phyloP scores from a whole-genome alignment of 2,888 invertebrate species.

The Cephus pulcher region DNA sequence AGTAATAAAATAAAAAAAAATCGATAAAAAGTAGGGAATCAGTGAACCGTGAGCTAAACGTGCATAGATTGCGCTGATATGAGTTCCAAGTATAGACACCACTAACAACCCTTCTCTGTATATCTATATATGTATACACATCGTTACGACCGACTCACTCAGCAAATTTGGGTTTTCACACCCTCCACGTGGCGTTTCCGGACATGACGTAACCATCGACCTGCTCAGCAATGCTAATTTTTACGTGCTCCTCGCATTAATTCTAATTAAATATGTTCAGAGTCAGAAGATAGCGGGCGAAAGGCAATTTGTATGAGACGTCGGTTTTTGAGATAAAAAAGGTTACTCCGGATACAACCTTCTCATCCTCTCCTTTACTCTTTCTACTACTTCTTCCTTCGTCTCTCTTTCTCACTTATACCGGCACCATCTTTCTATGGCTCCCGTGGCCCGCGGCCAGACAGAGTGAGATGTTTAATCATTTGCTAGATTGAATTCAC shows the following conservation, averaged over 20 bases:
- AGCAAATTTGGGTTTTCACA: slow-evolving; percentile 43
- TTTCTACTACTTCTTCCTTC: background rate
- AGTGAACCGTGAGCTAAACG: slow-evolving; percentile 3
- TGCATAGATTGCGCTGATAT: slow-evolving; percentile 36
- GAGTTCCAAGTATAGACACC: slow-evolving; percentile 35
- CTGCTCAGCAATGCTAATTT: slow-evolving; percentile 45
- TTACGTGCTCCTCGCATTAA: slow-evolving; percentile 48
- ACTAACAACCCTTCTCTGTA: background rate
- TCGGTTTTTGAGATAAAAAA: slow-evolving; percentile 44
- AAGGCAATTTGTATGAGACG: slow-evolving; percentile 52
- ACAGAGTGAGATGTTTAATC: slow-evolving; percentile 53
- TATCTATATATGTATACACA: background rate
- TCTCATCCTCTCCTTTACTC: no score
- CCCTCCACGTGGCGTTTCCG: slow-evolving; percentile 44
- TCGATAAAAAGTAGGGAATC: slow-evolving; percentile 1
- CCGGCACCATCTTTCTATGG: background rate
- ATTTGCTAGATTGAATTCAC: slow-evolving; percentile 57
- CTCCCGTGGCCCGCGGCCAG: slow-evolving; percentile 19
- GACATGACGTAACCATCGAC: slow-evolving; percentile 40
- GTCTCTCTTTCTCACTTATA: background rate
- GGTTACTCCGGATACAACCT: slow-evolving; percentile 11
- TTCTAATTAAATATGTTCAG: slow-evolving; percentile 54
- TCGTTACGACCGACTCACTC: background rate
- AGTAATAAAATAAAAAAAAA: background rate
- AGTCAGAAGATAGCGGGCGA: slow-evolving; percentile 45